Conservation (phyloP, 2,888 invertebrate genomes). For the Drosophila lutescens region DNA sequence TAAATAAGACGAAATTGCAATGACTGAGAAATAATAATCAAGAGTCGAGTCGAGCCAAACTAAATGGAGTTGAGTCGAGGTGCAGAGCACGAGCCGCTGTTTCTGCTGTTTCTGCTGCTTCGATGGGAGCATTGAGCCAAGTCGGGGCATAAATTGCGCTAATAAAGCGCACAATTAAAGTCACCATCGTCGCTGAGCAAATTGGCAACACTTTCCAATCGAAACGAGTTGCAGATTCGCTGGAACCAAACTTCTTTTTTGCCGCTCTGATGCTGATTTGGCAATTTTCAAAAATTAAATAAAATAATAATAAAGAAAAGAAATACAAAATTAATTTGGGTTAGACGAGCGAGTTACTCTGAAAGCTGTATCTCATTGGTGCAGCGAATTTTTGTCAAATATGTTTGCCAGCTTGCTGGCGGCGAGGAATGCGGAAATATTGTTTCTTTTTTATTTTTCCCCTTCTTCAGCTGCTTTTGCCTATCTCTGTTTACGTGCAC, state of each 20-base stretch:
- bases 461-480: conserved; percentile 29
- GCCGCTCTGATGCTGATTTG: conserved; percentile 17
- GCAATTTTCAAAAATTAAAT: conserved; percentile 9
- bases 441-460: conserved; percentile 55
- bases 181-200: conserved; percentile 57
- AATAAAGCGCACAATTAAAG: conserved; percentile 78
- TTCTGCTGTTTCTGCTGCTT: conserved; percentile 2
- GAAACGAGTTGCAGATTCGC: conserved; percentile 48
- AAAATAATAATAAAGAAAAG: background rate
- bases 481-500: conserved; percentile 56
- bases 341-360: conserved; percentile 21
- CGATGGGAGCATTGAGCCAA: conserved; percentile 55
- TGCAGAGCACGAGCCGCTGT: conserved; percentile 13
- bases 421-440: conserved; percentile 74
- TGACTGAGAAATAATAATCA: conserved; percentile 69
- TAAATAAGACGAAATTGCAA: conserved; percentile 66
- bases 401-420: conserved; percentile 45
- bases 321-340: conserved; percentile 34
- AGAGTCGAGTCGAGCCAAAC: conserved; percentile 26
- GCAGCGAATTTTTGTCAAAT: conserved; percentile 54
- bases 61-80: conserved; percentile 16
- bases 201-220: conserved; percentile 79
- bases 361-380: conserved; percentile 10
- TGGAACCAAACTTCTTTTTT: conserved; percentile 24
- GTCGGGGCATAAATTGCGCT: conserved; percentile 70